Base-by-base conservation (phyloP, 2,797 vertebrate genomes). In the Thaleichthys pacificus region DNA sequence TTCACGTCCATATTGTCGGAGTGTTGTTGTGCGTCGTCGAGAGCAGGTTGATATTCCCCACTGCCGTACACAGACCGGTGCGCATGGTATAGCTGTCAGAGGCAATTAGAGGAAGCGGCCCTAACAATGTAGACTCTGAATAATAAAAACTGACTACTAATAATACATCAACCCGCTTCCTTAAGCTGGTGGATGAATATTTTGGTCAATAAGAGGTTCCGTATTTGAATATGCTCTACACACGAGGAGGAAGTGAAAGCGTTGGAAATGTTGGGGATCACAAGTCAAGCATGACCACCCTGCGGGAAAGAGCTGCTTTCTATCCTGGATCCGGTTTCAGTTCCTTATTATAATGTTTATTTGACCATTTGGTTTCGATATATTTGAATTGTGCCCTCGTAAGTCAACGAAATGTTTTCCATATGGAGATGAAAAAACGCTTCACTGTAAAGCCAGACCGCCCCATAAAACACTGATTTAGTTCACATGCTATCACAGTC, bases 1-100 rank as follows among this genome's bases (percentile, higher is more conserved):
- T 51, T 51, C 14, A 14, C 5, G 17, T 51, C 4, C 15, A 35
- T 35, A 35, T 35, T 35, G 32, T 35, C 7, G 28, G 94, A 91
- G 93, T 94, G 94, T 12, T 62, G 58, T 68, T 65, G 24, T 21
- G 30, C 63, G 42, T 26, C 63, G 69, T 57, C 9, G 60, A 69
- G 42, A 58, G 42, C 42, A 62, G 61, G 58, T 77, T 64, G 63
- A 66, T 61, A 38, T 65, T 28, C 51, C 32, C n/a, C 35, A 35
- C 54, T n/a, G 22, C 56, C 30, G 56, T 58, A 82, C 21, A 61
- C 15, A 32, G 19, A 67, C 54, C 47, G 49, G 63, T 21, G 38
- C 69, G 85, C 85, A 80, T 88, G 82, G 86, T 85, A 81, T 88
- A 87, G 84, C 88, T 87, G 88, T 88, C 88, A 87, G 70, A 75